phyloP scores from a whole-genome alignment of 2,113 vertebrate genomes.

The Geothlypis trichas region DNA sequence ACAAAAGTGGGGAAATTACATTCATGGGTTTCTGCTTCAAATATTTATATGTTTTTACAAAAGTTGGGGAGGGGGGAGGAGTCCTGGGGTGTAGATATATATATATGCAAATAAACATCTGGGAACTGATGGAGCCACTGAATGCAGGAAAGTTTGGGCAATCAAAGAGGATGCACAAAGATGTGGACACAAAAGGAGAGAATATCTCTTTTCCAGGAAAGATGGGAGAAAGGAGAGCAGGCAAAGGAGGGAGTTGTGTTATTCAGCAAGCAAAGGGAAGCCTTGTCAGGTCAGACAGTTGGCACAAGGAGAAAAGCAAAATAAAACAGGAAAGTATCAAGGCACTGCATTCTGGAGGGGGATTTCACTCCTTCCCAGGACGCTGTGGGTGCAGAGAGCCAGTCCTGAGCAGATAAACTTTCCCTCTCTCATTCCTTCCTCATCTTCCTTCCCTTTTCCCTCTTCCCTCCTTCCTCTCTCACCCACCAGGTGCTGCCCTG shows the following conservation, averaged over 20 bases:
- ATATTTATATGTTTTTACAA: constrained; percentile 50
- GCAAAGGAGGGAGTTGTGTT: background rate
- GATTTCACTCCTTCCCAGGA: background rate
- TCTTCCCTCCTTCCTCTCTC: background rate
- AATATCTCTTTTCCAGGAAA: background rate
- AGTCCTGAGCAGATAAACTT: background rate
- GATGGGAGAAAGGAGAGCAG: background rate
- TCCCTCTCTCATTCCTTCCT: background rate
- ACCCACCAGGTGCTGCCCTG: background rate
- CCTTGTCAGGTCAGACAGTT: background rate
- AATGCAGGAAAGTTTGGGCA: constrained; percentile 20
- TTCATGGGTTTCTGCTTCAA: constrained; percentile 46
- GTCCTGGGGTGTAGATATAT: background rate
- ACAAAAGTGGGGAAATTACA: constrained; percentile 40
- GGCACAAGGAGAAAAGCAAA: background rate
- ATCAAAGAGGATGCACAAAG: background rate
- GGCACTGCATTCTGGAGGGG: background rate
- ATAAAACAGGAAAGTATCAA: background rate
- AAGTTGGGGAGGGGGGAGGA: background rate
- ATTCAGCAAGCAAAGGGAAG: background rate
- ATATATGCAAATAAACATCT: constrained; percentile 63
- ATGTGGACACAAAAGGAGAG: constrained; percentile 1
- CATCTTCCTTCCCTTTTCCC: background rate
- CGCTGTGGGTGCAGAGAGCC: background rate
- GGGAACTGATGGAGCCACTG: constrained; percentile 8